Conservation (phyloP, 2,888 invertebrate genomes). For the Drosophila mayaguana region DNA sequence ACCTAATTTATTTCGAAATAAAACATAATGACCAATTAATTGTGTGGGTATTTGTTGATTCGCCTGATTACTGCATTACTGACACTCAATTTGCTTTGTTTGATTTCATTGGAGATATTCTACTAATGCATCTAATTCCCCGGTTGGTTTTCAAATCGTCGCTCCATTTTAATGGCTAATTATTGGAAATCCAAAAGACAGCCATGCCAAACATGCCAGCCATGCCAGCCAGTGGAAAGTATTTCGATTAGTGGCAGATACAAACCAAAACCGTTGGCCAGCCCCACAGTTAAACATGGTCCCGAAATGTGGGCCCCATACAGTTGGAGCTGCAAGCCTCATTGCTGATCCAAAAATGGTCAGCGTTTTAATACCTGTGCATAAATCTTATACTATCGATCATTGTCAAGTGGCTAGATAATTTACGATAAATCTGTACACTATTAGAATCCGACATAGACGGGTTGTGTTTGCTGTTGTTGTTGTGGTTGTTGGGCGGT, state of each 20-base stretch:
- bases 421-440: constrained; percentile 76
- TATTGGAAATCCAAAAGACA: constrained; percentile 54
- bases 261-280: constrained; percentile 32
- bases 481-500: constrained; percentile 28
- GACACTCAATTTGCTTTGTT: not conserved
- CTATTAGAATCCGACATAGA: constrained; percentile 59
- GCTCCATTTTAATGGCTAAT: constrained; percentile 68
- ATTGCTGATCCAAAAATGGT: constrained; percentile 22
- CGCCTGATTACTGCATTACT: constrained; percentile 1
- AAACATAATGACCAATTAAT: constrained; percentile 7
- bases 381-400: constrained; percentile 76
- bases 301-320: constrained; percentile 12
- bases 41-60: constrained; percentile 1
- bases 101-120: constrained; percentile 31
- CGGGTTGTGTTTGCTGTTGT: not conserved
- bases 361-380: constrained; percentile 54
- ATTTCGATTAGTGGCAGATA: constrained; percentile 30
- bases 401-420: constrained; percentile 73
- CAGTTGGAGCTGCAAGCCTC: constrained; percentile 13
- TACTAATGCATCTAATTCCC: constrained; percentile 53
- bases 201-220: constrained; percentile 38
- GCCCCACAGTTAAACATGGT: constrained; percentile 22
- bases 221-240: constrained; percentile 30
- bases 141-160: constrained; percentile 37
- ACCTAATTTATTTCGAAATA: not conserved